Conservation (phyloP, 2,113 vertebrate species). For the Coregonus clupeaformis region DNA sequence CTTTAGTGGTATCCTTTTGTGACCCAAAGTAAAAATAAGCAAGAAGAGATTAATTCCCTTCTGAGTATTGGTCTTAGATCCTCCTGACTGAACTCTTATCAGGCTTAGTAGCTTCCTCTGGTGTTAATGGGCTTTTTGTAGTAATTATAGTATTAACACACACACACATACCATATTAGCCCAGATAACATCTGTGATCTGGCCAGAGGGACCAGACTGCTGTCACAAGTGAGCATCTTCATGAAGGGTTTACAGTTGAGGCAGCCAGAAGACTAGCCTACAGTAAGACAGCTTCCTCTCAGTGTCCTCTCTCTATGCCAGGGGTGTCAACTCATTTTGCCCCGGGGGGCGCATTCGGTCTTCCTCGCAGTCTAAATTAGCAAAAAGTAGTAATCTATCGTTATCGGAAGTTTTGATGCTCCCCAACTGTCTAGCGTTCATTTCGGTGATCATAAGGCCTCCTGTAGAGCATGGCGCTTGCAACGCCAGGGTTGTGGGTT, state of each 20-base stretch:
- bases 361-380: too few species aligned
- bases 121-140: conserved; percentile 27
- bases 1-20: background rate
- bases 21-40: background rate
- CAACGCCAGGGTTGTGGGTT: too few species aligned
- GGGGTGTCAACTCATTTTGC: too few species aligned
- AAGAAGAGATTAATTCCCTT: background rate
- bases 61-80: background rate
- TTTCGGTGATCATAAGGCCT: too few species aligned
- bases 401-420: too few species aligned
- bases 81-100: conserved; percentile 5
- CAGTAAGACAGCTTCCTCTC: background rate
- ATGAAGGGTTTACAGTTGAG: conserved; percentile 48
- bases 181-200: conserved; percentile 49
- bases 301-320: too few species aligned
- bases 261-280: conserved; percentile 23
- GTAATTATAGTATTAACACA: conserved; percentile 51
- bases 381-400: too few species aligned
- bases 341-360: too few species aligned
- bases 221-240: conserved; percentile 53
- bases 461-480: too few species aligned
- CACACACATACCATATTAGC: conserved; percentile 31
- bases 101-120: conserved; percentile 17
- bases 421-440: background rate
- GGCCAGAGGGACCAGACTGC: background rate